Conservation (phyloP, 2,797 vertebrate genomes). For the Propithecus deckenii region DNA sequence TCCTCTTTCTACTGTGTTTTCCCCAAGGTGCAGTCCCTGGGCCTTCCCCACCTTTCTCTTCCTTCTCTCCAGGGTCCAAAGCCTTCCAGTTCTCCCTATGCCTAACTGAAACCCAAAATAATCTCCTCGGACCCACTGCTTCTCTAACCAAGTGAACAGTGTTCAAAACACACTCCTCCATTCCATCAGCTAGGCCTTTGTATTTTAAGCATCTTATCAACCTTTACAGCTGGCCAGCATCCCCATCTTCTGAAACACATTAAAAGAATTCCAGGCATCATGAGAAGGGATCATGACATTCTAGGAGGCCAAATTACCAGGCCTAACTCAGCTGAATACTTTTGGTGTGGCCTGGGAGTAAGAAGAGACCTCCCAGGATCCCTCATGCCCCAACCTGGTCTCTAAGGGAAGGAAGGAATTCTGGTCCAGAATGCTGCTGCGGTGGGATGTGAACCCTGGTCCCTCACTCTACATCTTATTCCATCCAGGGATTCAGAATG, state of each 20-base stretch:
- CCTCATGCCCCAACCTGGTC: too few relatives aligned
- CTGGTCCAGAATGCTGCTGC: background rate
- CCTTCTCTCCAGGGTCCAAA: background rate
- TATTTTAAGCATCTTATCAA: slow-evolving; percentile 12
- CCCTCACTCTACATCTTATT: background rate
- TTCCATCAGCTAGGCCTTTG: background rate
- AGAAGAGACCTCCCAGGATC: background rate
- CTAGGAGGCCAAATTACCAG: background rate
- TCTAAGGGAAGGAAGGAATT: background rate
- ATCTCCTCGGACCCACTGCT: background rate
- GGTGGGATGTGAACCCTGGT: background rate
- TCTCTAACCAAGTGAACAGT: background rate
- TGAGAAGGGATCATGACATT: background rate
- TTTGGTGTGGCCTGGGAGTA: background rate
- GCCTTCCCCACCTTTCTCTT: background rate
- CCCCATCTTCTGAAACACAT: background rate
- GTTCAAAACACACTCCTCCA: background rate
- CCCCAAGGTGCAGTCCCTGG: background rate
- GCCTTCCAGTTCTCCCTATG: background rate
- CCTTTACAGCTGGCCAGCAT: background rate
- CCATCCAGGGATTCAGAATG: background rate
- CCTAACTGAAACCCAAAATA: slow-evolving; percentile 3
- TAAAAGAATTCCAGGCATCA: background rate
- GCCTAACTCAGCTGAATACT: background rate
- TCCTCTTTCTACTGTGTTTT: background rate